A percentile compares a stretch with the other conserved stretches of the same genome.
These are phyloP conservation scores for Mastomys natalensis DNA, from an alignment of 2,113 vertebrate species.

Conservation along the genomic window DNA sequence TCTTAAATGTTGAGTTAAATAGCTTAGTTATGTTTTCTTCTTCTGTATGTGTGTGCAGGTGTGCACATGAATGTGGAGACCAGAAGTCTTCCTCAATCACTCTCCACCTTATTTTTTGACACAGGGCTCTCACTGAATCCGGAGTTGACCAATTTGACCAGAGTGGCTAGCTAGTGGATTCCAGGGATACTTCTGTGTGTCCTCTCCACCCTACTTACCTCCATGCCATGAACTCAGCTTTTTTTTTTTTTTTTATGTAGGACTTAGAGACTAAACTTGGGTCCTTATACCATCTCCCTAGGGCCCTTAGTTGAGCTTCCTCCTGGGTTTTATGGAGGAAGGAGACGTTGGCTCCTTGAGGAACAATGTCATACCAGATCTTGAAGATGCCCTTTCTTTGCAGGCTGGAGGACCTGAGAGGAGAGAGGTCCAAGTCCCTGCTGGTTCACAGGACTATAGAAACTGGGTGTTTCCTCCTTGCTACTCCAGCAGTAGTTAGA, in stretches of 20 bases:
- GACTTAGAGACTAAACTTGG: too few relatives aligned
- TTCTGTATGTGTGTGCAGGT: neutral
- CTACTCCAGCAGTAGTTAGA: neutral
- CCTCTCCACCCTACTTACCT: too few relatives aligned
- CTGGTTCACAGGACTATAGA: neutral
- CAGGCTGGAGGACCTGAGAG: neutral
- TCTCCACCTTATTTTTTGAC: neutral
- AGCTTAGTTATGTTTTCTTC: neutral
- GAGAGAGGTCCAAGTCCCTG: fast-evolving
- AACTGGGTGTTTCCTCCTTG: neutral
- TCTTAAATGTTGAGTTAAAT: neutral
- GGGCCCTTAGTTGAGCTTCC: neutral
- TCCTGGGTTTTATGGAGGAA: neutral
- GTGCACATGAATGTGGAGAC: neutral
- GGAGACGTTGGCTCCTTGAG: neutral
- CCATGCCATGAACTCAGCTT: neutral
- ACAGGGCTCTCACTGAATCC: neutral
- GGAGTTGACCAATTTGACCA: neutral
- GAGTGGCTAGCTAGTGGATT: neutral
- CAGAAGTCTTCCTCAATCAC: neutral
- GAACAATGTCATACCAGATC: fast-evolving
- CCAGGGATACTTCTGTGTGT: neutral
- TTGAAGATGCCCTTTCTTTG: neutral
- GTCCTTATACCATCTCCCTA: neutral
- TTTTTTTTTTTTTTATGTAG: neutral